A percentile compares a stretch with the other conserved stretches of the same genome.
Evolutionary conservation across 1,140 invertebrate genomes (phyloP).

Genomic region (Sarcophaga bullata): DNA sequence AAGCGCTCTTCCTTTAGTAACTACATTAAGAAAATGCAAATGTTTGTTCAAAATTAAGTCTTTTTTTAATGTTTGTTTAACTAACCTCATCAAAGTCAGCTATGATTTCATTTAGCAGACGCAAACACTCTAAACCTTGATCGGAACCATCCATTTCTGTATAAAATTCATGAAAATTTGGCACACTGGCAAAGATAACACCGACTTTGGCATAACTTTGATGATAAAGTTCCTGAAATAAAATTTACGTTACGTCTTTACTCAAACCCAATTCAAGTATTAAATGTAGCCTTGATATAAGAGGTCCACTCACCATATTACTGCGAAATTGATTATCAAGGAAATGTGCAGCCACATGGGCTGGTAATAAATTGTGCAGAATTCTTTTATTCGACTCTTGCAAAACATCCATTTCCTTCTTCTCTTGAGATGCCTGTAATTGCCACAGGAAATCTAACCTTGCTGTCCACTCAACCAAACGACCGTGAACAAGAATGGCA

Average conservation of each 20-base stretch:
- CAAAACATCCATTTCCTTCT: slow-evolving; percentile 90
- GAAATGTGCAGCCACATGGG: slow-evolving; percentile 91
- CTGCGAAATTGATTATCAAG: slow-evolving; percentile 87
- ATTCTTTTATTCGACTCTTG: slow-evolving; percentile 88
- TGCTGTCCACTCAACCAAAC: slow-evolving; percentile 87
- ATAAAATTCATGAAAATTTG: slow-evolving; percentile 97
- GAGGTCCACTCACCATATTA: slow-evolving; percentile 77
- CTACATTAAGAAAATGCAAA: too few relatives aligned
- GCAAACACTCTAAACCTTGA: slow-evolving; percentile 90
- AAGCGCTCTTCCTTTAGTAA: slow-evolving; percentile 87
- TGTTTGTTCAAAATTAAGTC: background rate
- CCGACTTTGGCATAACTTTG: slow-evolving; percentile 92
- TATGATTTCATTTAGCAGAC: slow-evolving; percentile 78
- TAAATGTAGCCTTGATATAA: too few relatives aligned
- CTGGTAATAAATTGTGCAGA: slow-evolving; percentile 91
- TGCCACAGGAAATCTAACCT: slow-evolving; percentile 89
- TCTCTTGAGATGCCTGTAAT: slow-evolving; percentile 86
- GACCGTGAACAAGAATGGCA: slow-evolving; percentile 82
- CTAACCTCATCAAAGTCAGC: slow-evolving; percentile 89
- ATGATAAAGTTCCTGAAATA: slow-evolving; percentile 87
- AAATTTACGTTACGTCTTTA: too few relatives aligned
- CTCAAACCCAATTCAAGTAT: too few relatives aligned
- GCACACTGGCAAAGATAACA: slow-evolving; percentile 93
- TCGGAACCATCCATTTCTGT: slow-evolving; percentile 93
- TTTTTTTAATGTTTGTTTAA: background rate